Evolutionary conservation across 2,113 vertebrate genomes (phyloP), one percentile per base, ranked within the genome.

Genomic region (Picathartes gymnocephalus): DNA sequence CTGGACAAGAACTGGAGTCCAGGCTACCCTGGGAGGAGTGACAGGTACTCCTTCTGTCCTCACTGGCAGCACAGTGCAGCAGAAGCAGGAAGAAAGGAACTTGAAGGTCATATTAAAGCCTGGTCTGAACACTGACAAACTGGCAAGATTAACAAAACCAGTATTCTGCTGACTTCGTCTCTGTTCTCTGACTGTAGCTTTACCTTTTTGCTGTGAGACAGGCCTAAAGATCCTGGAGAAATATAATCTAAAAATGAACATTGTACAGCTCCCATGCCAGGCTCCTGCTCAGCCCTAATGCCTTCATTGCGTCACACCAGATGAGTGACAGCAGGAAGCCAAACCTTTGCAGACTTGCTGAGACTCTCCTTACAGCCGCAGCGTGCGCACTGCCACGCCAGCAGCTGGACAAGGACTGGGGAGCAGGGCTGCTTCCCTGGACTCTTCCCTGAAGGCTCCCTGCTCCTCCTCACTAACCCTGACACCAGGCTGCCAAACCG

Each of bases 361-460:
- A 64, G 64, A 24, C 40, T 77, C 71, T 39, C 1, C 0, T 30
- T 87, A 30, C 1, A 6, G 58, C 30, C 0, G 0, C 57, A 64
- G 28, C 1, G 1, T 2, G 0, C 24, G 66, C 20, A 9, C 10
- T 79, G 73, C 56, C 61, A 44, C 1, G 9, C 30, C 65, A 82
- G 81, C 61, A 81, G 81, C 69, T 76, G 84, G 62, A 71, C 19
- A 35, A 87, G 87, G 61, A 74, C n/a, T 3, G 31, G 66, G 60
- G 78, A 64, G 77, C 18, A 16, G 42, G 40, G 47, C 33, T 78
- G 62, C 53, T 68, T 53, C 51, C 83, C 64, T 62, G 33, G 61
- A 10, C 40, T 81, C 82, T 91, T 5, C 8, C 47, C 18, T n/a
- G 42, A 42, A 86, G 47, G 60, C 19, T 78, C 58, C 42, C 58